phyloP scores from a whole-genome alignment of 2,888 invertebrate genomes.

The Charanyca ferruginea region DNA sequence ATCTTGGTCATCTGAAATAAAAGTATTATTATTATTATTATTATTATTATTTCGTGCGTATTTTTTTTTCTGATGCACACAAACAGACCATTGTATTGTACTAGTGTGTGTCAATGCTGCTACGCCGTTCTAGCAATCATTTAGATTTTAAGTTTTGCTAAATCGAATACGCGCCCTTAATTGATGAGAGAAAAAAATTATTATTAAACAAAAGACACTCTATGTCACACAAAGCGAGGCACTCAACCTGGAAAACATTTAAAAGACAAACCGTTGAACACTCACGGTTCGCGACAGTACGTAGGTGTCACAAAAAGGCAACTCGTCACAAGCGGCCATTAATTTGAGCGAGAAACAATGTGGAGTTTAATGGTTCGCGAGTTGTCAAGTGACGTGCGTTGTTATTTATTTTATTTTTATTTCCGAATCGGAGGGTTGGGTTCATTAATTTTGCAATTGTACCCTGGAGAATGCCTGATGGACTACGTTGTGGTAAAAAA shows the following conservation, averaged over 20 bases:
- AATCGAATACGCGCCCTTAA: too few species aligned
- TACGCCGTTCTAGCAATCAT: too few species aligned
- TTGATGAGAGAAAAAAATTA: too few species aligned
- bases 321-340: constrained; percentile 57
- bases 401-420: constrained; percentile 40
- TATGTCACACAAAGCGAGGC: constrained; percentile 2
- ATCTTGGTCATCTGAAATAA: too few species aligned
- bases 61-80: too few species aligned
- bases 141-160: too few species aligned
- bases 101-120: too few species aligned
- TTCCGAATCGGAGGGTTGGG: not conserved
- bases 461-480: too few species aligned
- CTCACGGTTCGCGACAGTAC: constrained; percentile 29
- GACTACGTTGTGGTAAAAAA: too few species aligned
- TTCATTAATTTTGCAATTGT: constrained; percentile 7
- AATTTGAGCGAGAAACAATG: constrained; percentile 61
- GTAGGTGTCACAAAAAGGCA: constrained; percentile 50
- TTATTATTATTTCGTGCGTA: too few species aligned
- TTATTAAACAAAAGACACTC: constrained; percentile 16
- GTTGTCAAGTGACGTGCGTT: constrained; percentile 10
- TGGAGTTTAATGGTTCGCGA: constrained; percentile 56
- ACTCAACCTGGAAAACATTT: constrained; percentile 34
- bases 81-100: too few species aligned
- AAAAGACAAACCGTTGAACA: constrained; percentile 47
- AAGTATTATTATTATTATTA: too few species aligned